Conservation (phyloP, 2,113 vertebrate genomes). For the Capreolus pygargus region DNA sequence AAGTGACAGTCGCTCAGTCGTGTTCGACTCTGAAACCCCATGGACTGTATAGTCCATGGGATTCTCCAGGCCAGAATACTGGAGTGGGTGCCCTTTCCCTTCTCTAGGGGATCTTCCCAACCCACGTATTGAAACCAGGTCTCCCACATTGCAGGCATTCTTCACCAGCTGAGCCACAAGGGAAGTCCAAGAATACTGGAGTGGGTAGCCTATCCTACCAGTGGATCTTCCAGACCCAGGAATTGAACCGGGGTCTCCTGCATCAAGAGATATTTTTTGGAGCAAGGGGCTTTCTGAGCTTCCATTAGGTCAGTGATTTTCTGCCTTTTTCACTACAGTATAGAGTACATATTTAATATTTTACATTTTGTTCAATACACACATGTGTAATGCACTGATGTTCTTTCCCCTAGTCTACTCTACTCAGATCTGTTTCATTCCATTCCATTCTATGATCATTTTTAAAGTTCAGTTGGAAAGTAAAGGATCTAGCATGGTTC, state of each 20-base stretch:
- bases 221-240: background rate
- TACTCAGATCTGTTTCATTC: background rate
- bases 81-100: background rate
- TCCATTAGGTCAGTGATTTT: background rate
- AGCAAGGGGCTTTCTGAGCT: background rate
- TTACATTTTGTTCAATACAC: background rate
- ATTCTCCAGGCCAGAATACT: background rate
- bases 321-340: background rate
- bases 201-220: accelerated
- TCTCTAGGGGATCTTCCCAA: background rate
- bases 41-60: background rate
- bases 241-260: accelerated
- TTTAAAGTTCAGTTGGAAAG: background rate
- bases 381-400: background rate
- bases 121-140: background rate
- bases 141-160: background rate
- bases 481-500: background rate
- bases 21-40: background rate
- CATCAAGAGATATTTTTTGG: background rate
- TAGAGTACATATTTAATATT: background rate
- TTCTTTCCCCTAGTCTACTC: background rate
- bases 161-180: background rate
- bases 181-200: background rate
- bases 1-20: background rate
- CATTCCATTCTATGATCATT: background rate